A percentile compares a stretch with the other conserved stretches of the same genome.
Conservation (phyloP, 1,140 invertebrate genomes). For the Rhizoglyphus robini region DNA sequence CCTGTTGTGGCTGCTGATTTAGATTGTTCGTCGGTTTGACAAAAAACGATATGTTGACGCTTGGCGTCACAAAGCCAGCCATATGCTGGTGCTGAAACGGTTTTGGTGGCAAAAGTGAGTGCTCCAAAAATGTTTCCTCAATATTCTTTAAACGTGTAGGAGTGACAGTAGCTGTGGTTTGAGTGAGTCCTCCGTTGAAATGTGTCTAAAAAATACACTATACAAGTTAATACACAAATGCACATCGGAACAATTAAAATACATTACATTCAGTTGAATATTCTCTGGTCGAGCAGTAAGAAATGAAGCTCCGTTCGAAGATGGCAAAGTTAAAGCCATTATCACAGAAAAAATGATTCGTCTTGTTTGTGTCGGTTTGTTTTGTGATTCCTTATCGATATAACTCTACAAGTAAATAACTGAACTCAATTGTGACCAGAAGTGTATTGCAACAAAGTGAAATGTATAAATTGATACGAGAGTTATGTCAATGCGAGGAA, state of each 20-base stretch:
- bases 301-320: slow-evolving; percentile 2
- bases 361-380: neutral
- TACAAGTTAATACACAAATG: neutral
- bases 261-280: neutral
- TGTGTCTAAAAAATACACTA: neutral
- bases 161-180: slow-evolving; percentile 78
- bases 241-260: neutral
- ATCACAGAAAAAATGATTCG: slow-evolving; percentile 14
- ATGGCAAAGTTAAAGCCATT: slow-evolving; percentile 17
- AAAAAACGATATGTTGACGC: slow-evolving; percentile 40
- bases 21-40: neutral
- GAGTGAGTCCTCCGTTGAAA: slow-evolving; percentile 44
- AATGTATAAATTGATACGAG: neutral
- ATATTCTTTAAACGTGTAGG: slow-evolving; percentile 80
- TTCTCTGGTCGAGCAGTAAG: neutral
- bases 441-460: neutral
- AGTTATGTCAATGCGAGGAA: neutral
- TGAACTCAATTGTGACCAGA: neutral
- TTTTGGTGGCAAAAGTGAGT: slow-evolving; percentile 43
- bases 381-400: neutral
- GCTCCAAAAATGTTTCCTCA: slow-evolving; percentile 49
- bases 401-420: neutral
- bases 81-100: slow-evolving; percentile 52
- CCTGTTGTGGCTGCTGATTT: neutral
- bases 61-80: slow-evolving; percentile 75